Conservation (phyloP, 2,797 vertebrate species). For the Bradypodion pumilum region DNA sequence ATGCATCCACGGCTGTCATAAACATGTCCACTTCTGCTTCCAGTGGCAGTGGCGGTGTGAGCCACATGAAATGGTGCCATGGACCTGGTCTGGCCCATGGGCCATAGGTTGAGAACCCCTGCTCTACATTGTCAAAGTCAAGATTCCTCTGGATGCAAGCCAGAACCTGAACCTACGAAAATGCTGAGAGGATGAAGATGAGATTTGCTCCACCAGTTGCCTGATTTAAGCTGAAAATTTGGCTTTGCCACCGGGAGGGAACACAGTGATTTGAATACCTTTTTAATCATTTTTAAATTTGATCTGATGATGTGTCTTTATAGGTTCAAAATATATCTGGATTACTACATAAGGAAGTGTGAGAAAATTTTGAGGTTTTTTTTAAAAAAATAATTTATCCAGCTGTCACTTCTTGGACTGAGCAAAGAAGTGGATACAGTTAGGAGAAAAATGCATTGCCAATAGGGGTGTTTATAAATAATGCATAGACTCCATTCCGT, state of each 20-base stretch:
- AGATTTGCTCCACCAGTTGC: background rate
- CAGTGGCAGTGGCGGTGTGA: no score
- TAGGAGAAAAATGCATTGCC: background rate
- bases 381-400: background rate
- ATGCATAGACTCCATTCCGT: no score
- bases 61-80: no score
- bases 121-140: constrained; percentile 3
- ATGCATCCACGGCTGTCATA: no score
- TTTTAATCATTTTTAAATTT: background rate
- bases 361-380: background rate
- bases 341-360: background rate
- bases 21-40: no score
- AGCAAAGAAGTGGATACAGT: background rate
- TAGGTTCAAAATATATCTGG: background rate
- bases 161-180: constrained; percentile 15
- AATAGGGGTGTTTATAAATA: background rate
- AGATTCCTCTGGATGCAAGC: background rate
- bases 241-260: background rate
- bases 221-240: constrained; percentile 46
- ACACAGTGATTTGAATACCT: background rate
- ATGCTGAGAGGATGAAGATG: background rate
- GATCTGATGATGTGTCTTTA: background rate
- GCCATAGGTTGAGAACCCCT: no score
- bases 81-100: no score
- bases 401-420: background rate